phyloP scores from a whole-genome alignment of 2,113 vertebrate genomes.

The Nothoprocta pentlandii region DNA sequence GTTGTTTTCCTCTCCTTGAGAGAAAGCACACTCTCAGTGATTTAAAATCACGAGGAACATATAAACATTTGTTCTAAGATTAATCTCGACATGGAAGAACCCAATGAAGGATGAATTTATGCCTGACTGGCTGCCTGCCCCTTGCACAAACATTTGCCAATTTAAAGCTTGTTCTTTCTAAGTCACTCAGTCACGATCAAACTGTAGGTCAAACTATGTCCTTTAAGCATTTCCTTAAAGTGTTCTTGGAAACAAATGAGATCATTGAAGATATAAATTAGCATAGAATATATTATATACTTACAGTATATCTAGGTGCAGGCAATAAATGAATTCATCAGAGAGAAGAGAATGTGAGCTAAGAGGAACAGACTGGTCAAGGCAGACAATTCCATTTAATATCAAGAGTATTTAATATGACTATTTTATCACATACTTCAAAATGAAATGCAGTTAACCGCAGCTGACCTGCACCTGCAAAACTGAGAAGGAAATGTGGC shows the following conservation, averaged over 20 bases:
- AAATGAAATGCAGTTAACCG: background rate
- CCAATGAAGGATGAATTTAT: background rate
- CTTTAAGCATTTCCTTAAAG: background rate
- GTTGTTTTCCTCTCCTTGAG: background rate
- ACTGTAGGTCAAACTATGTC: background rate
- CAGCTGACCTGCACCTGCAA: background rate
- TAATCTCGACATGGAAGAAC: background rate
- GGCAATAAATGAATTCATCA: background rate
- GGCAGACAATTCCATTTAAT: background rate
- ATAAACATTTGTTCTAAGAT: background rate
- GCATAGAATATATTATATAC: background rate
- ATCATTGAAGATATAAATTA: background rate
- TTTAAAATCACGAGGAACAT: background rate
- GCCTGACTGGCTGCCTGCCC: background rate
- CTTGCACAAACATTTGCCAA: background rate
- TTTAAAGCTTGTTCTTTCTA: background rate
- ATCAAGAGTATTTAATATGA: background rate
- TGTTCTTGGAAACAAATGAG: background rate
- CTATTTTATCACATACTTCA: background rate
- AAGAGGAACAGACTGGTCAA: background rate
- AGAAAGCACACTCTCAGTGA: background rate
- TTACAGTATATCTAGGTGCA: background rate
- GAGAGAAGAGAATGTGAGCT: background rate
- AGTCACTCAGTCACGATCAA: background rate
- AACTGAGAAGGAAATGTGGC: background rate